Evolutionary conservation across 2,113 vertebrate species (phyloP).

Genomic region (Halichoeres trimaculatus): DNA sequence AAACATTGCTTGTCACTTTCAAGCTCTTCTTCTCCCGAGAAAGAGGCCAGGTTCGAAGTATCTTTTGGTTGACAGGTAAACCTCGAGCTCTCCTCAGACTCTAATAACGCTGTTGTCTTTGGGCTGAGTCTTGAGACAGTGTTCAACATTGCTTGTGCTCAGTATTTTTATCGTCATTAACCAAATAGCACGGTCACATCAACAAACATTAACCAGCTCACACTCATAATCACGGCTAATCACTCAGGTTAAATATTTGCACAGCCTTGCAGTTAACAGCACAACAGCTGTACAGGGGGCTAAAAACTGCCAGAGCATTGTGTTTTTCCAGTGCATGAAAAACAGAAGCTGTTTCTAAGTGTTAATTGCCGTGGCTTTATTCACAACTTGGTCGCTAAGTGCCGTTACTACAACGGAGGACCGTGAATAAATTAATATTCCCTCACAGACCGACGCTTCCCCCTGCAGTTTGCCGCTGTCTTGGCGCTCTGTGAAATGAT

Average conservation of each 20-base stretch:
- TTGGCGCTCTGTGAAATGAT: constrained; percentile 49
- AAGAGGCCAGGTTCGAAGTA: not conserved
- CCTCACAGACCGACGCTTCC: not conserved
- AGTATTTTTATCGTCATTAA: not conserved
- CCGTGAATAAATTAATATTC: not conserved
- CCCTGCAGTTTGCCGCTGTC: constrained; percentile 12
- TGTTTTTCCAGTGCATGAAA: not conserved
- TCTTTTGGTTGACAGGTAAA: not conserved
- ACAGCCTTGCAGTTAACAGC: not conserved
- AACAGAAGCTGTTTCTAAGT: constrained; percentile 1
- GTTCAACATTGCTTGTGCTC: not conserved
- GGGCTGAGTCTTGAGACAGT: not conserved
- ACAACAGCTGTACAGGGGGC: not conserved
- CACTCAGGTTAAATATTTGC: not conserved
- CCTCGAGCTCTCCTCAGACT: not conserved
- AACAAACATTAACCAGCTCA: not conserved
- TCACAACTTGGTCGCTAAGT: constrained; percentile 41
- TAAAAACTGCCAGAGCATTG: not conserved
- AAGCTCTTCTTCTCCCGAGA: not conserved
- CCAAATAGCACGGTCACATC: not conserved
- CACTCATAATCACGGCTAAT: not conserved
- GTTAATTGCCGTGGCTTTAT: constrained; percentile 17
- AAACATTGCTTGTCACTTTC: not conserved
- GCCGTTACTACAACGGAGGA: constrained; percentile 63
- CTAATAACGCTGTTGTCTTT: not conserved